Conservation (phyloP, 2,113 vertebrate species). For the Echinops telfairi region DNA sequence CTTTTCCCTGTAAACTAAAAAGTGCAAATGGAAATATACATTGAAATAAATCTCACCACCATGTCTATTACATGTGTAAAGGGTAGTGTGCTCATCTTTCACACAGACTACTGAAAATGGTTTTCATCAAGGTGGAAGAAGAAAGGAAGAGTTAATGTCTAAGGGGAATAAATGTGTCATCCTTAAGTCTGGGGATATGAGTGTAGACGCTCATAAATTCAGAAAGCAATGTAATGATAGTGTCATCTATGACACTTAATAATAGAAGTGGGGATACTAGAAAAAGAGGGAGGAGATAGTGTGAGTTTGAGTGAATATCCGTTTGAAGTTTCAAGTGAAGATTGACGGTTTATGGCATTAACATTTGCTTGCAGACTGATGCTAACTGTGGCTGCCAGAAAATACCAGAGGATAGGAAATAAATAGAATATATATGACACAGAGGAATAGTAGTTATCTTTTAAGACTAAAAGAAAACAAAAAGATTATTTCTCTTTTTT, state of each 20-base stretch:
- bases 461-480: conserved; percentile 11
- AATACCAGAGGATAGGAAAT: conserved; percentile 7
- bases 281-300: conserved; percentile 14
- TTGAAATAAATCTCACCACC: conserved; percentile 64
- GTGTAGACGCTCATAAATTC: conserved; percentile 49
- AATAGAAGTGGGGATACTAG: conserved; percentile 15
- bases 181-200: conserved; percentile 44
- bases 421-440: conserved; percentile 19
- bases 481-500: neutral
- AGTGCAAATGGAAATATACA: conserved; percentile 60
- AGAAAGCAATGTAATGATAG: conserved; percentile 65
- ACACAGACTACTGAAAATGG: conserved; percentile 55
- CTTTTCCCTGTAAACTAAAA: neutral
- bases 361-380: conserved; percentile 20
- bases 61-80: conserved; percentile 49
- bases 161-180: conserved; percentile 58
- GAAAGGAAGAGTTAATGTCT: conserved; percentile 65
- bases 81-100: conserved; percentile 55
- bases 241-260: conserved; percentile 55
- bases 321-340: conserved; percentile 39
- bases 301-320: conserved; percentile 41
- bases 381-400: conserved; percentile 13
- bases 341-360: conserved; percentile 24
- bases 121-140: conserved; percentile 59
- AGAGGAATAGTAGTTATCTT: conserved; percentile 24